Evolutionary conservation across 2,113 vertebrate species (phyloP).

Genomic region (Neopipo cinnamomea): DNA sequence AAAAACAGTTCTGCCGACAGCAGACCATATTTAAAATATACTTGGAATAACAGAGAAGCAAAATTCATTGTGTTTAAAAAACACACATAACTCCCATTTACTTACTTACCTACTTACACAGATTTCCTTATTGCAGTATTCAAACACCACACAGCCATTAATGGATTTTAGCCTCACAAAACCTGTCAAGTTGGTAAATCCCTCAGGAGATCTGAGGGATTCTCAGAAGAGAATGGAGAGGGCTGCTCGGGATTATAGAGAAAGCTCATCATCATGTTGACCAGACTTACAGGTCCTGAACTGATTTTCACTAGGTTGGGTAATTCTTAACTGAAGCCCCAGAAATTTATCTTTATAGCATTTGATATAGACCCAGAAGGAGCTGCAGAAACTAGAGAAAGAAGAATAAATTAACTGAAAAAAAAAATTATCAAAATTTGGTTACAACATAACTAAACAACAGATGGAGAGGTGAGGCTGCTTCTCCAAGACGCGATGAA

Average conservation of each 20-base stretch:
- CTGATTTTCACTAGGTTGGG: not conserved
- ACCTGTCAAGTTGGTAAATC: not conserved
- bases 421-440: not conserved
- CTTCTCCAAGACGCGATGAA: not conserved
- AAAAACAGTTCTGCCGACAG: not conserved
- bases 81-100: not conserved
- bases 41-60: not conserved
- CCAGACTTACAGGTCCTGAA: not conserved
- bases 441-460: not conserved
- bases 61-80: not conserved
- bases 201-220: not conserved
- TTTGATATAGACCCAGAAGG: not conserved
- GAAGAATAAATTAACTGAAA: not conserved
- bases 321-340: not conserved
- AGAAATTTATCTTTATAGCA: not conserved
- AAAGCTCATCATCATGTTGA: not conserved
- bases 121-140: not conserved
- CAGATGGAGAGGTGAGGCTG: not conserved
- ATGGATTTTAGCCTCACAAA: slow-evolving; percentile 8
- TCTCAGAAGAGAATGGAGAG: not conserved
- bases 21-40: not conserved
- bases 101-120: not conserved
- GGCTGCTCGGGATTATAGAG: not conserved
- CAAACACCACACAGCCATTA: not conserved
- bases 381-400: not conserved